Base-by-base conservation (phyloP, 2,797 vertebrate species). In the Trichosurus vulpecula region DNA sequence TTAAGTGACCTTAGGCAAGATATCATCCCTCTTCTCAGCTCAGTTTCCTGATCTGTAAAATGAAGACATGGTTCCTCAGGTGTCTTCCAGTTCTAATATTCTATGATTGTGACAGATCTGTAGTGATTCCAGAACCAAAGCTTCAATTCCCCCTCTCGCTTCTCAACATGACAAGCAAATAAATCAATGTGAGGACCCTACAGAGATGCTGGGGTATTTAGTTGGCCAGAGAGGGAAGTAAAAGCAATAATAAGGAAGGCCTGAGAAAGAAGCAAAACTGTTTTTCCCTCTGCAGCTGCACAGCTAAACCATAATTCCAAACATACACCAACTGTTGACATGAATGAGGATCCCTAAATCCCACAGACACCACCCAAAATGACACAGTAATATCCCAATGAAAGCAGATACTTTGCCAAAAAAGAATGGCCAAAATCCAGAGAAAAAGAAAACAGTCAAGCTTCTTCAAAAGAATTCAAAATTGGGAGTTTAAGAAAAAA, bases 381-480 rank as follows among this genome's bases (percentile, higher is more conserved):
- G 51, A 93, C 58, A 92, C 29, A 58, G 0, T 47, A 51, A 53
- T n/a, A 27, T 81, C 92, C 54, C 91, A 35, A 89, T 14, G 53
- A 92, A 95, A 91, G 54, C 0, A 53, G 54, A 91, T 91, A 91
- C 93, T 1, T 3, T 54, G 8, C 90, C 93, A 94, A 89, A 94
- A 55, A 81, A 74, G 92, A 91, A 41, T 51, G 19, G 19, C 90
- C 29, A 22, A 41, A 19, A 96, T 52, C 54, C 91, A 58, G 58
- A 93, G 31, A 74, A n/a, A 93, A 95, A 27, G 47, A 94, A 54
- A 94, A 56, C 47, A 66, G 90, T 35, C 58, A 93, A 47, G 35
- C 87, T 90, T 95, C 74, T 95, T 74, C 53, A 91, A 53, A 95
- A 95, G 81, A 95, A 95, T 10, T 16, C 14, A 74, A 54, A 93